These are phyloP conservation scores for Phylloscopus whistleri DNA, from an alignment of 2,113 vertebrate species.

Conservation along the genomic window DNA sequence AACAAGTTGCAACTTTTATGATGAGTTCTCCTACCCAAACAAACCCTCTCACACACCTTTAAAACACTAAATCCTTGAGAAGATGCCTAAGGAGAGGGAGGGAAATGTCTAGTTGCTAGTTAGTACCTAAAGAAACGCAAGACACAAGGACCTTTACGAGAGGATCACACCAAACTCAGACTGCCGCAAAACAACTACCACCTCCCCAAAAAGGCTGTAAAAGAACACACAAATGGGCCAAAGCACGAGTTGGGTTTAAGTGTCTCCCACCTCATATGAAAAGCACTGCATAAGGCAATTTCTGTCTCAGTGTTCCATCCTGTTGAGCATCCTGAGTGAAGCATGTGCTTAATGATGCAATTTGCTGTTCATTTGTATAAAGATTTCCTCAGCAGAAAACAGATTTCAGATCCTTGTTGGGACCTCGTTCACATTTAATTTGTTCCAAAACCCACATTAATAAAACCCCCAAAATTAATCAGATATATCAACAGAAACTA, in stretches of 20 bases:
- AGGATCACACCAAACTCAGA: not conserved
- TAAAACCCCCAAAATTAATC: not conserved
- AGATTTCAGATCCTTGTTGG: not conserved
- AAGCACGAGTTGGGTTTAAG: not conserved
- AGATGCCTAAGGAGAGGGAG: not conserved
- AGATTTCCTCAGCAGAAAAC: not conserved
- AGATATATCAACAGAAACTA: slow-evolving; percentile 8
- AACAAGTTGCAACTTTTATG: not conserved
- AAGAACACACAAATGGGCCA: not conserved
- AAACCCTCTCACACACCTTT: not conserved
- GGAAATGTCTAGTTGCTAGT: not conserved
- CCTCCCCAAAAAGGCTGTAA: not conserved
- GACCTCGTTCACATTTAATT: not conserved
- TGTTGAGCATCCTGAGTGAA: not conserved
- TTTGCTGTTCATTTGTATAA: not conserved
- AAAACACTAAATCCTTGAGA: not conserved
- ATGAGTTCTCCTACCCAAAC: not conserved
- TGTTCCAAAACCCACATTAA: slow-evolving; percentile 30
- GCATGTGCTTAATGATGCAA: not conserved
- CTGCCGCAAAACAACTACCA: not conserved
- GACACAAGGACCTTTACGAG: not conserved
- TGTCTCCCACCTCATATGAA: not conserved
- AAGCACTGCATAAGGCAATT: not conserved
- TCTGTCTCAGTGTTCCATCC: not conserved
- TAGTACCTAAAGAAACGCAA: not conserved